Conservation (phyloP, 2,888 invertebrate genomes). For the Ischnura elegans region DNA sequence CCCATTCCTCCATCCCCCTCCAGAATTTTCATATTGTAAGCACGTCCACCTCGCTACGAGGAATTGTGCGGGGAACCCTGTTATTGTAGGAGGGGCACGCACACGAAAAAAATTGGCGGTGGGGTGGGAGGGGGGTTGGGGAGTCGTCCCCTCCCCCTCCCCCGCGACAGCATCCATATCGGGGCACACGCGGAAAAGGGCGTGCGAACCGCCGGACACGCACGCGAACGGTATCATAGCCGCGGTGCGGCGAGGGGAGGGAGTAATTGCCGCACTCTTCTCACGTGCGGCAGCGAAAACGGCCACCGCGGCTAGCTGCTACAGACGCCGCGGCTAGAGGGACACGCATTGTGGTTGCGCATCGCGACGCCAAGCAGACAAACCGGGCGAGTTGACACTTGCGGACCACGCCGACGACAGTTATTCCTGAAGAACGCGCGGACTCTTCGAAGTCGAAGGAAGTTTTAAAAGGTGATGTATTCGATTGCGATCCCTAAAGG, state of each 20-base stretch:
- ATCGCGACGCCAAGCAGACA: slow-evolving; percentile 5
- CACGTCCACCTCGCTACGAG: slow-evolving; percentile 19
- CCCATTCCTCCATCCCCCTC: not conserved
- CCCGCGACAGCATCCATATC: not conserved
- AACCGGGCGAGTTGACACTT: not conserved
- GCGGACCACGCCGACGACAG: not conserved
- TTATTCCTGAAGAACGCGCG: not conserved
- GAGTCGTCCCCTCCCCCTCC: not conserved
- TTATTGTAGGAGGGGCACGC: not conserved
- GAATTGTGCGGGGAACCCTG: not conserved
- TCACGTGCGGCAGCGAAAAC: not conserved
- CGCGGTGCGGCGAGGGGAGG: not conserved
- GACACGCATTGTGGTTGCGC: slow-evolving; percentile 44
- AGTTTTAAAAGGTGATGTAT: too few relatives aligned
- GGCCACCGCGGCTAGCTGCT: not conserved
- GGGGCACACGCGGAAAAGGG: slow-evolving; percentile 4
- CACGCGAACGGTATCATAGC: not conserved
- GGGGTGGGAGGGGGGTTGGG: not conserved
- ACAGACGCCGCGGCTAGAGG: not conserved
- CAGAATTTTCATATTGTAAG: slow-evolving; percentile 31
- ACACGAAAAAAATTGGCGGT: not conserved
- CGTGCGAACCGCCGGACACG: not conserved
- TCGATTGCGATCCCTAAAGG: too few relatives aligned
- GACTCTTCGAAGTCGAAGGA: too few relatives aligned
- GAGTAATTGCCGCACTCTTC: slow-evolving; percentile 42